Conservation (phyloP, 2,888 invertebrate genomes). For the Spisula solida region DNA sequence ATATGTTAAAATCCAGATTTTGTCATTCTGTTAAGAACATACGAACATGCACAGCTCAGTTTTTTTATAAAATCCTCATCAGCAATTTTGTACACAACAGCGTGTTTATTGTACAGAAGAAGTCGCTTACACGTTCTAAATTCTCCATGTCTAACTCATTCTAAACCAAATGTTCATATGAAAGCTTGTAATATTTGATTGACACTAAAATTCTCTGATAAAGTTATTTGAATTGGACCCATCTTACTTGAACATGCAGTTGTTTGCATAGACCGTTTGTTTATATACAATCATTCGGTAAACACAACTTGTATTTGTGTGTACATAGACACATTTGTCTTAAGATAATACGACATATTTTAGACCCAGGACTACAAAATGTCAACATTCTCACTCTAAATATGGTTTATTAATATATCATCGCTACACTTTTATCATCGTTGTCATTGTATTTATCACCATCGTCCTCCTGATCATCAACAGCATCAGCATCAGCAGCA, state of each 20-base stretch:
- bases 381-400: neutral
- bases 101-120: neutral
- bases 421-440: neutral
- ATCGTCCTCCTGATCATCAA: neutral
- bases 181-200: slow-evolving; percentile 56
- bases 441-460: neutral
- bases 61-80: neutral
- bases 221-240: slow-evolving; percentile 69
- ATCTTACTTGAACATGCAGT: slow-evolving; percentile 69
- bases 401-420: neutral
- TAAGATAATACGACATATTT: slow-evolving; percentile 19
- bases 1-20: neutral
- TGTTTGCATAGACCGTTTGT: slow-evolving; percentile 63
- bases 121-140: neutral
- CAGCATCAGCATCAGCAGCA: too few species aligned
- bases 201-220: slow-evolving; percentile 69
- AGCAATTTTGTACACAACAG: neutral
- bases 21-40: neutral
- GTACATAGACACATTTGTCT: slow-evolving; percentile 34
- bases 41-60: neutral
- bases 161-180: slow-evolving; percentile 50
- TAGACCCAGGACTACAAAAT: neutral
- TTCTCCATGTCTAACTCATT: slow-evolving; percentile 39
- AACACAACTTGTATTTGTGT: slow-evolving; percentile 56
- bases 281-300: slow-evolving; percentile 63